A percentile compares a stretch with the other conserved stretches of the same genome.
Conservation (phyloP, 2,797 vertebrate genomes). For the Cirrhinus mrigala region DNA sequence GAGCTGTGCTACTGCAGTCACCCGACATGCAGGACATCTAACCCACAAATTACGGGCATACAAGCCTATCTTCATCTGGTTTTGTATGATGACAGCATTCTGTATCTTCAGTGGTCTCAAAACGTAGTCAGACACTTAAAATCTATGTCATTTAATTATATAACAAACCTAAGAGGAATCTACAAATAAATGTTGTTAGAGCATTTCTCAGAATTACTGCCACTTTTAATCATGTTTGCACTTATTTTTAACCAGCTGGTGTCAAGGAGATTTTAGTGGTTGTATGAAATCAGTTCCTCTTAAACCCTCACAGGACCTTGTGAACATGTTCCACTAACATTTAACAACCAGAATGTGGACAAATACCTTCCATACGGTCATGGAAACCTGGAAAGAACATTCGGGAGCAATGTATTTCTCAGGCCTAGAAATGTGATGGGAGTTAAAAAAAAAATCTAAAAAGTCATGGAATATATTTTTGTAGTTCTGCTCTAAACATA, state of each 20-base stretch:
- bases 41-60: background rate
- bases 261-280: background rate
- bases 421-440: background rate
- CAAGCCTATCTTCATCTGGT: background rate
- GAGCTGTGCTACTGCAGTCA: conserved; percentile 35
- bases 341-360: background rate
- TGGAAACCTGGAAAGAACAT: background rate
- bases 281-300: background rate
- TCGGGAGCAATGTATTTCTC: background rate
- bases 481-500: background rate
- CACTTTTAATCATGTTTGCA: background rate
- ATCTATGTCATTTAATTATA: conserved; percentile 6
- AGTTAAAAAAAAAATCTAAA: background rate
- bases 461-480: background rate
- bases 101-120: background rate
- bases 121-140: background rate
- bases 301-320: background rate
- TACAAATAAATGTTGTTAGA: background rate
- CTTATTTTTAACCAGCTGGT: background rate
- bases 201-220: background rate
- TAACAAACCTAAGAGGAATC: background rate
- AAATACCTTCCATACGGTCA: background rate
- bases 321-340: background rate
- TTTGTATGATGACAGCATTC: background rate
- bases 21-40: background rate